These are phyloP conservation scores for Ariopsis seemanni DNA, from an alignment of 2,113 vertebrate genomes.

Conservation along the genomic window DNA sequence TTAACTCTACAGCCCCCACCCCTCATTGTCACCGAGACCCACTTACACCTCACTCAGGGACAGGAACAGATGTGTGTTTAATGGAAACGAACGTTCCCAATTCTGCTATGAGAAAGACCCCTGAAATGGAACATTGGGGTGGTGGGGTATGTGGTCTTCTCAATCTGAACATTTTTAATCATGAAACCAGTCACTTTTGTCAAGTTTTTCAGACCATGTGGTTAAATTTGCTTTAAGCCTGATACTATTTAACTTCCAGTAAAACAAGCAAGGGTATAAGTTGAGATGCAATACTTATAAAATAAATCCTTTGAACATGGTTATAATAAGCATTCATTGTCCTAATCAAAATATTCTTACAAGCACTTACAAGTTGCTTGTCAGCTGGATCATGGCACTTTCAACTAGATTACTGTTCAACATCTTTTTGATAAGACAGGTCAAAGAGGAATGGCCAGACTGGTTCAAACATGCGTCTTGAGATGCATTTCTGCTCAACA, in stretches of 20 bases:
- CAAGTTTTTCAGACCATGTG: too few relatives aligned
- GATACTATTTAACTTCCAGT: neutral
- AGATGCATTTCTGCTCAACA: neutral
- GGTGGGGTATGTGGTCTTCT: too few relatives aligned
- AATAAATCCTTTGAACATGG: neutral
- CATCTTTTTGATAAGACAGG: neutral
- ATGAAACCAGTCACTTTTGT: too few relatives aligned
- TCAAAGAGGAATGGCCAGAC: neutral
- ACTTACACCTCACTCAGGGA: slow-evolving; percentile 34
- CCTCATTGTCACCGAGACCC: slow-evolving; percentile 30
- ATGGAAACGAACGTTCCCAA: too few relatives aligned
- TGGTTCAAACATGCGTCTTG: neutral
- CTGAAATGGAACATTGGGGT: too few relatives aligned
- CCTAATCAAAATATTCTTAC: neutral
- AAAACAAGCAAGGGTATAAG: neutral
- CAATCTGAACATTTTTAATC: too few relatives aligned
- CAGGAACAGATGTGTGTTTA: slow-evolving; percentile 47
- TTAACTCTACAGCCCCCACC: slow-evolving; percentile 20
- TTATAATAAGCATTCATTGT: neutral
- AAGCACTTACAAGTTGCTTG: neutral
- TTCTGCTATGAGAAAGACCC: too few relatives aligned
- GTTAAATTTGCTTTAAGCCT: too few relatives aligned
- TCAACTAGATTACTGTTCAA: neutral
- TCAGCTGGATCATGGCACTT: neutral
- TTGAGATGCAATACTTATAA: neutral